Evolutionary conservation across 1,140 invertebrate species (phyloP).

Genomic region (Neomicropteryx cornuta): DNA sequence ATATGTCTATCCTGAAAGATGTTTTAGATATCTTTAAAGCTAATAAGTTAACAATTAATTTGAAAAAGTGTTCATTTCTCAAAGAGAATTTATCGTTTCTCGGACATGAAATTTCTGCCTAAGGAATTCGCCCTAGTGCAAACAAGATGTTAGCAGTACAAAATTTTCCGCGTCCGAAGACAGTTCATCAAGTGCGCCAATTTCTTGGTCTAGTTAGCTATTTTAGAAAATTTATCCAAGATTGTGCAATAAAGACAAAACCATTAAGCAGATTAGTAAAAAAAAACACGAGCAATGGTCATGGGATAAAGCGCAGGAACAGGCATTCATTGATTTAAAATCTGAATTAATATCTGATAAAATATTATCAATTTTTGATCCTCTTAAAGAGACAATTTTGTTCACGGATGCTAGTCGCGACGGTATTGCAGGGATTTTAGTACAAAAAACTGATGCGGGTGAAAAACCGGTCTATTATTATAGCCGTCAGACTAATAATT

Average conservation of each 20-base stretch:
- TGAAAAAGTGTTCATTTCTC: constrained; percentile 11
- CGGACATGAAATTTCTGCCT: too few species aligned
- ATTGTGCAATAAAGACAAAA: too few species aligned
- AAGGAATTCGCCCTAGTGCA: too few species aligned
- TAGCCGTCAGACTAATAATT: constrained; percentile 8
- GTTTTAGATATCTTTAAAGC: constrained; percentile 8
- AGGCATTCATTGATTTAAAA: constrained; percentile 2
- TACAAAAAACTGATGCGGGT: constrained; percentile 5
- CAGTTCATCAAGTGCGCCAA: too few species aligned
- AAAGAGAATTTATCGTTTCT: constrained; percentile 13
- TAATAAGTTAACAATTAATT: constrained; percentile 10
- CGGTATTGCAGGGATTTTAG: constrained; percentile 9
- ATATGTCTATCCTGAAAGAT: constrained; percentile 2
- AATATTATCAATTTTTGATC: constrained; percentile 10
- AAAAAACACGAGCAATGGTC: constrained; percentile 12
- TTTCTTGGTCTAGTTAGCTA: too few species aligned
- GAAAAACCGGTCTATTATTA: constrained; percentile 14
- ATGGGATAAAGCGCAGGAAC: constrained; percentile 10
- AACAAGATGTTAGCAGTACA: too few species aligned
- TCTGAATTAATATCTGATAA: constrained; percentile 4
- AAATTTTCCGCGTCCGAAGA: too few species aligned
- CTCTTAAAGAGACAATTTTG: constrained; percentile 6
- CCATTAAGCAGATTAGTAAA: too few species aligned
- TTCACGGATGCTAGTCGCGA: constrained; percentile 11
- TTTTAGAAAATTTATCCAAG: too few species aligned